Evolutionary conservation across 2,113 vertebrate genomes (phyloP), one percentile per base, ranked within the genome.

Genomic region (Todiramphus chloris): DNA sequence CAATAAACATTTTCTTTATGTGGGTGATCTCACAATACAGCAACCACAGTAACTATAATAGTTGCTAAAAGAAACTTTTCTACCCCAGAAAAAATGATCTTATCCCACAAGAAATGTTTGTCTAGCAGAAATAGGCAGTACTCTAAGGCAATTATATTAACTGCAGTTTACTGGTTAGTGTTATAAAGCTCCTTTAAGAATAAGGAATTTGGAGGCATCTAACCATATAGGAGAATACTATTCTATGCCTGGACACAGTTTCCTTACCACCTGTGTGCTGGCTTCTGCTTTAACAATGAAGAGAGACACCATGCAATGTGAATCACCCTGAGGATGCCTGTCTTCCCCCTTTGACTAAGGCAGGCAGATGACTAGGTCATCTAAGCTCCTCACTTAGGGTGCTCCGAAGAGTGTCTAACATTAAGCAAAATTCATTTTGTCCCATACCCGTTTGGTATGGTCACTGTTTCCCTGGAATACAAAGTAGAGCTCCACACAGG

Each of bases 1-100:
- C 88, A 93, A 95, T 97, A 97, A 97, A 97, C 83, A 92, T 95
- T 94, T 96, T 95, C 92, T 97, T 97, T 87, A 69, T 73, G 86
- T 92, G 95, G 87, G 83, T 95, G 94, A 96, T 92, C 94, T 96
- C 91, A 96, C 3, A 7, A 92, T 73, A 79, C n/a, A 73, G 70
- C 77, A 93, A 94, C 90, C 83, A 76, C 83, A 93, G 86, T 76
- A 92, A 96, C 89, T 89, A 27, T 66, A 93, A 72, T 33, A 79
- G 74, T 69, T 89, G 46, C 66, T 66, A 66, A 79, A 82, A 75
- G 86, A 87, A 92, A 76, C 58, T 95, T 92, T 90, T 79, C 39
- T 78, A 53, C 41, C 41, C 69, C 44, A 75, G 73, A 93, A 64
- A 64, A 92, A 84, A 94, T 73, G 6, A 68, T 84, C 48, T 94